A percentile compares a stretch with the other conserved stretches of the same genome.
Conservation (phyloP, 35 echinoderm and acorn worm species). For the Amphiura filiformis region DNA sequence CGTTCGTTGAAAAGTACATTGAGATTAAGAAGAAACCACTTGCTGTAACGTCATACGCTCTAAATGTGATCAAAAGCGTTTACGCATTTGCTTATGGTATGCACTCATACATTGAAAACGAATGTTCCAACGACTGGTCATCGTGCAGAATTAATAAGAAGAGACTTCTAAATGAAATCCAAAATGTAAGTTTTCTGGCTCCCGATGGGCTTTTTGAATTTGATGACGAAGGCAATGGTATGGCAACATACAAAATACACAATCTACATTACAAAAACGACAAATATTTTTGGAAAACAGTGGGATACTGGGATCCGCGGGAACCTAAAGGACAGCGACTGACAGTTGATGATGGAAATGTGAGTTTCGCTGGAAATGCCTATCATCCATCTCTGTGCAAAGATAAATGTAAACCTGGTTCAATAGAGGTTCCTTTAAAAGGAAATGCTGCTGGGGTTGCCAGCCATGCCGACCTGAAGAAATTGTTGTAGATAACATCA, state of each 20-base stretch:
- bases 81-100: background rate
- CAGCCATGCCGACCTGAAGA: background rate
- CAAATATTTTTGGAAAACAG: background rate
- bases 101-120: background rate
- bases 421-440: background rate
- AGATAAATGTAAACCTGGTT: background rate
- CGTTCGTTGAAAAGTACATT: background rate
- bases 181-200: slow-evolving; percentile 1
- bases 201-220: background rate
- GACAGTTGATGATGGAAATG: background rate
- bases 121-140: background rate
- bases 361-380: background rate
- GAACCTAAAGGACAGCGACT: background rate
- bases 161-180: background rate
- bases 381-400: background rate
- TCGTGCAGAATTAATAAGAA: background rate
- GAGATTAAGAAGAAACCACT: background rate
- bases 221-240: background rate
- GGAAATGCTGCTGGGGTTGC: slow-evolving; percentile 20
- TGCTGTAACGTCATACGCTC: background rate
- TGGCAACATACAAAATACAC: background rate
- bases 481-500: slow-evolving; percentile 1
- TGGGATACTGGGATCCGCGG: background rate
- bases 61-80: background rate
- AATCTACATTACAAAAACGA: background rate